Base-by-base conservation (phyloP, 2,888 invertebrate species). In the Geotrupes spiniger region DNA sequence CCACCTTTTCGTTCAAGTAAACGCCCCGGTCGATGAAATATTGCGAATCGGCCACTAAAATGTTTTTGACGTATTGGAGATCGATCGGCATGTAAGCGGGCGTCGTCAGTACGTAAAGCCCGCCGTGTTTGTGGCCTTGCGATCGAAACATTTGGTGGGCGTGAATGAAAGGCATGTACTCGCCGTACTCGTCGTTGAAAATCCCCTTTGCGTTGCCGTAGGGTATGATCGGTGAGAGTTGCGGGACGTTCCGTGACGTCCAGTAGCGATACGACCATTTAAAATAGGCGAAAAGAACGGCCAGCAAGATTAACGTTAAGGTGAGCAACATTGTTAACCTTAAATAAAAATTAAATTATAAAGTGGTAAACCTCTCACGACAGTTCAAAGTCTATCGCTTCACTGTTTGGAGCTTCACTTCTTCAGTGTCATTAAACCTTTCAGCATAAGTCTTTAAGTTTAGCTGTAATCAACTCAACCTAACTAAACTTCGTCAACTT, bases 1-100 rank as follows among this genome's bases (percentile, higher is more conserved):
- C 72, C 38, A 63, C 67, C 40, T 70, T 67, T 15, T 66, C 67
- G 2, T 72, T 68, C 1, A 68, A 70, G 14, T 68, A 69, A 40
- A 72, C 66, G 36, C 74, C 72, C 33, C 75, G 66, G 47, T 75
- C 73, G 2, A 66, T 65, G 56, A 76, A 76, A 51, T 74, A 66
- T 1, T 71, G 64, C 42, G 75, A 76, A 53, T 75, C 75, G 29
- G 69, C 67, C 1, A 72, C 65, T 49, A 74, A 53, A 15, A 75
- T 61, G n/a, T 67, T 65, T 49, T 72, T 74, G 26, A 75, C 69
- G 4, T 72, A 54, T 5, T 72, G 67, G 0, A 71, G 71, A 49
- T 74, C 74, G 1, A 51, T 16, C 1, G 45, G 40, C 2, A 56
- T 12, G 28, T 51, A 45, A 9, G 12, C 16, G 2, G 55, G 55